A percentile compares a stretch with the other conserved stretches of the same genome.
These are phyloP conservation scores for Diarsia dahlii DNA, from an alignment of 2,888 invertebrate species.

Conservation along the genomic window DNA sequence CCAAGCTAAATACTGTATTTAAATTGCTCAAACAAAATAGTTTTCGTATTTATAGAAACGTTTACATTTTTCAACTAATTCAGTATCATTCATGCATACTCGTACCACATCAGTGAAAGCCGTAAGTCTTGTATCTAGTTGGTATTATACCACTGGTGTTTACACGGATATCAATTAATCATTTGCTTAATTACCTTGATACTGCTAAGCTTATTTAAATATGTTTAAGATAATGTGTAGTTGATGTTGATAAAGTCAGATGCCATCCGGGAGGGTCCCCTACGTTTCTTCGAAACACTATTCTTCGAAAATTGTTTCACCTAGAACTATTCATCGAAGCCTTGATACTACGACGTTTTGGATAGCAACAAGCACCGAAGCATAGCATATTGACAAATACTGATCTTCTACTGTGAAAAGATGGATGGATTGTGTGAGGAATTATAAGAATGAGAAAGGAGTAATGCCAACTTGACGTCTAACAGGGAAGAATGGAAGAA, in stretches of 20 bases:
- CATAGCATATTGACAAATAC: not conserved
- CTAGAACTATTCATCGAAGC: too few species aligned
- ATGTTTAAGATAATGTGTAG: constrained; percentile 18
- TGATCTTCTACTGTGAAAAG: too few species aligned
- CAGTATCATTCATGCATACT: not conserved
- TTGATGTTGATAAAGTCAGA: not conserved
- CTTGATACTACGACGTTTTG: too few species aligned
- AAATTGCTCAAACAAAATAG: not conserved
- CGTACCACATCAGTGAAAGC: constrained; percentile 21
- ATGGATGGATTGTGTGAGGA: too few species aligned
- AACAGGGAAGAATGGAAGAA: too few species aligned
- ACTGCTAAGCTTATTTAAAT: constrained; percentile 44
- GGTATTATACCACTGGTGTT: not conserved
- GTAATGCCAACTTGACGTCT: too few species aligned
- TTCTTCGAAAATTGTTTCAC: too few species aligned
- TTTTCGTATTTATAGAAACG: not conserved
- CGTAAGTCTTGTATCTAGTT: not conserved
- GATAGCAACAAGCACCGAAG: not conserved
- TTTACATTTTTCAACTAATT: not conserved
- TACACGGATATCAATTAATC: constrained; percentile 36
- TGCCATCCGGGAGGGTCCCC: not conserved
- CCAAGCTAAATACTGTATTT: not conserved
- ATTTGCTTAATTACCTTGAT: constrained; percentile 46
- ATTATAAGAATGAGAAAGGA: too few species aligned
- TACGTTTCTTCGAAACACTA: too few species aligned